phyloP scores from a whole-genome alignment of 2,888 invertebrate genomes.

The Torymus tubicola region DNA sequence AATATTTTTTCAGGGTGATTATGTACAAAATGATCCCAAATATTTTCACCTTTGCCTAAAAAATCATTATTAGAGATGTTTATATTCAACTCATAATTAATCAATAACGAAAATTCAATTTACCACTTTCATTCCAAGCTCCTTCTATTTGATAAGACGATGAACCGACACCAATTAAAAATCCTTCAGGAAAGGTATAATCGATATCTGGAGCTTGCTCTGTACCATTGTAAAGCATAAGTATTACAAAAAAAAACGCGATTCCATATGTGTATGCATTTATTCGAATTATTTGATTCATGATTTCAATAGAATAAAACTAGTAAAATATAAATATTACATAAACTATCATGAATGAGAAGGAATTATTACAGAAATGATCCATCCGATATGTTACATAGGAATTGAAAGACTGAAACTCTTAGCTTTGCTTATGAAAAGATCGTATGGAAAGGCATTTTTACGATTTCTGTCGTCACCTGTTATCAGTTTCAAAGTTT shows the following conservation, averaged over 20 bases:
- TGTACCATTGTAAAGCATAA: neutral
- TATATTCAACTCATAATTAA: neutral
- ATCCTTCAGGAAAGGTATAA: conserved; percentile 73
- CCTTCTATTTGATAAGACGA: conserved; percentile 81
- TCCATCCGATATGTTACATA: too few species aligned
- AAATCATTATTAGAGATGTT: neutral
- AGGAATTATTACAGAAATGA: too few species aligned
- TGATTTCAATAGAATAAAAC: too few species aligned
- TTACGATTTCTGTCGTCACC: too few species aligned
- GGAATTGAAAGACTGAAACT: too few species aligned
- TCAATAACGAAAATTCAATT: neutral
- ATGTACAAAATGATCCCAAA: conserved; percentile 81
- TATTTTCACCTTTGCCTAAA: conserved; percentile 81
- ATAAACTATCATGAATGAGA: too few species aligned
- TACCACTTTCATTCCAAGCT: conserved; percentile 69
- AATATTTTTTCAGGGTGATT: conserved; percentile 78
- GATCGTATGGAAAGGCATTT: too few species aligned
- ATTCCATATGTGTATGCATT: too few species aligned
- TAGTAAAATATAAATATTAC: too few species aligned
- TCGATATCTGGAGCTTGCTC: conserved; percentile 6
- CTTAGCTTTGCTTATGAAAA: too few species aligned
- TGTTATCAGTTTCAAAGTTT: too few species aligned
- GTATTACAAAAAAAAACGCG: neutral
- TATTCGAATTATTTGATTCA: too few species aligned
- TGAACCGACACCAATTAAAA: conserved; percentile 80